phyloP scores from a whole-genome alignment of 1,140 invertebrate species.

The Thereuonema tuberculata region DNA sequence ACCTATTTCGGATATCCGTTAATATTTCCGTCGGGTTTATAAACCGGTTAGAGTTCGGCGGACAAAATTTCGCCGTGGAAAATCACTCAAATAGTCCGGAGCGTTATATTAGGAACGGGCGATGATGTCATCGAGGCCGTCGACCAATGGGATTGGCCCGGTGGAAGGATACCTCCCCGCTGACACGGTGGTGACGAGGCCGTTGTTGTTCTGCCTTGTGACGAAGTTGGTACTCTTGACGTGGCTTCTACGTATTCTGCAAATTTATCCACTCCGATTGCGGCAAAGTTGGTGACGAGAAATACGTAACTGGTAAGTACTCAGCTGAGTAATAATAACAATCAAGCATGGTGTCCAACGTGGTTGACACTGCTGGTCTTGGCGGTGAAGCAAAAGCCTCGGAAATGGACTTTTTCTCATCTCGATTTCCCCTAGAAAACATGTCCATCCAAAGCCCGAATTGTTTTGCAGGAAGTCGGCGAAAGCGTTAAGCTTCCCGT shows the following conservation, averaged over 20 bases:
- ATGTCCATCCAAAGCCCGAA: no score
- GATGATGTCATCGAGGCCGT: neutral
- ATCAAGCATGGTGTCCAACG: slow-evolving; percentile 21
- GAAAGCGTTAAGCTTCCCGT: no score
- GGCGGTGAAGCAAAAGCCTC: no score
- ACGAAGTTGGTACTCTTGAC: slow-evolving; percentile 83
- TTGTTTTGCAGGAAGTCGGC: no score
- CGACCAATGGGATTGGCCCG: no score
- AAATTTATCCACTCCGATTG: slow-evolving; percentile 76
- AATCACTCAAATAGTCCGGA: neutral
- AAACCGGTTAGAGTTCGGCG: no score
- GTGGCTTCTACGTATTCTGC: slow-evolving; percentile 84
- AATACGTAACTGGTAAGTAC: slow-evolving; percentile 85
- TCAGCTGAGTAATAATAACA: slow-evolving; percentile 31
- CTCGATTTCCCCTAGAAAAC: no score
- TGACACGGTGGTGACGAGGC: slow-evolving; percentile 10
- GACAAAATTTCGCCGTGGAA: no score
- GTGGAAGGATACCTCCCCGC: no score
- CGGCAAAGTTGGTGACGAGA: slow-evolving; percentile 84
- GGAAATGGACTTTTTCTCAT: no score
- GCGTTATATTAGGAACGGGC: neutral
- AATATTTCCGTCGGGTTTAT: no score
- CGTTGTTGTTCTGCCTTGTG: slow-evolving; percentile 41
- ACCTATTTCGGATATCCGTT: no score
- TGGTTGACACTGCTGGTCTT: slow-evolving; percentile 11